These are phyloP conservation scores for Melieria omissa DNA, from an alignment of 2,888 invertebrate genomes.

Conservation along the genomic window DNA sequence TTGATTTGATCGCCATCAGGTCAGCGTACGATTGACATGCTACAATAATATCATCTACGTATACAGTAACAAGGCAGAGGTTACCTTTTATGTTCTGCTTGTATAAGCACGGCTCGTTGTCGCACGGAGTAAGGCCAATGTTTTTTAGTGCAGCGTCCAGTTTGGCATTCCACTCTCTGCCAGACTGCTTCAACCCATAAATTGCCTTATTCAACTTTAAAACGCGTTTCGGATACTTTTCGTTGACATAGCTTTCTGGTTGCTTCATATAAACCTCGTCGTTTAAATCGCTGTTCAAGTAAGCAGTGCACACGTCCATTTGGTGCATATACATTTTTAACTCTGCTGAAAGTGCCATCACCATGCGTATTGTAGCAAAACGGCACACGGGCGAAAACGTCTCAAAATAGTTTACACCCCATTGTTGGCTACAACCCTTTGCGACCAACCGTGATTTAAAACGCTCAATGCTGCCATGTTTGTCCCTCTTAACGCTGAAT, in stretches of 20 bases:
- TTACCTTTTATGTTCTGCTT: too few species aligned
- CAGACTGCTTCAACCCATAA: constrained; percentile 31
- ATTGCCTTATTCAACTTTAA: constrained; percentile 35
- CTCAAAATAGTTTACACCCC: constrained; percentile 39
- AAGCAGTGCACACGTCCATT: constrained; percentile 42
- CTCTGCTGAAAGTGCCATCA: constrained; percentile 42
- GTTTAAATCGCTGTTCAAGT: constrained; percentile 37
- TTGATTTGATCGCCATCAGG: too few species aligned
- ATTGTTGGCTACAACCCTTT: constrained; percentile 42
- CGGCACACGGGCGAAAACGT: constrained; percentile 44
- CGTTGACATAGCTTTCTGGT: constrained; percentile 26
- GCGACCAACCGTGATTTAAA: constrained; percentile 41
- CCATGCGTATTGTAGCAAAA: constrained; percentile 40
- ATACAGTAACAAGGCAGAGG: too few species aligned
- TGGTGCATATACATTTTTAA: constrained; percentile 42
- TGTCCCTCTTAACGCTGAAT: constrained; percentile 35
- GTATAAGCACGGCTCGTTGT: too few species aligned
- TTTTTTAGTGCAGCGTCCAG: too few species aligned
- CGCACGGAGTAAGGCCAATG: too few species aligned
- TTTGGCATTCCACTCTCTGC: too few species aligned
- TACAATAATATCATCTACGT: too few species aligned
- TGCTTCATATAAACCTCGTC: constrained; percentile 43
- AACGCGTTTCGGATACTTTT: constrained; percentile 24
- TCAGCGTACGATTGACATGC: too few species aligned
- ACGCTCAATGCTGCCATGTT: constrained; percentile 31